Conservation (phyloP, 2,797 vertebrate genomes). For the Cossypha dichroa region DNA sequence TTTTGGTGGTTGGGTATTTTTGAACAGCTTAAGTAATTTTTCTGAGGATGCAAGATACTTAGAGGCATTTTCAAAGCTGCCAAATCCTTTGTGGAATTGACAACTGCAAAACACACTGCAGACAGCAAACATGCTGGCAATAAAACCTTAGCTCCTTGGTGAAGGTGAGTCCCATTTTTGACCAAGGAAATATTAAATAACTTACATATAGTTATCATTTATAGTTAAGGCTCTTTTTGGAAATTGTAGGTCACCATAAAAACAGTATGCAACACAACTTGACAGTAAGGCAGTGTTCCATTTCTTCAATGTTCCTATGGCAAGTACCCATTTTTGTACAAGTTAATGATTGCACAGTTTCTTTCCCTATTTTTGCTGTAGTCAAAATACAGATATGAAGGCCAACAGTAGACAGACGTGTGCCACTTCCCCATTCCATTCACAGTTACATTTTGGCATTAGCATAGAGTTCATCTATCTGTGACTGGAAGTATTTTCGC, state of each 20-base stretch:
- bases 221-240: constrained; percentile 81
- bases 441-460: constrained; percentile 86
- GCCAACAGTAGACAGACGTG: constrained; percentile 46
- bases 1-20: background rate
- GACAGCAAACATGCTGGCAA: constrained; percentile 66
- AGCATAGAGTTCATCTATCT: constrained; percentile 91
- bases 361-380: constrained; percentile 69
- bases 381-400: constrained; percentile 66
- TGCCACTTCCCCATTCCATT: background rate
- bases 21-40: background rate
- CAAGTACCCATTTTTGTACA: constrained; percentile 66
- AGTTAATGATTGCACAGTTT: constrained; percentile 63
- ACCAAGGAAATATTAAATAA: constrained; percentile 75
- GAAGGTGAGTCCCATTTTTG: constrained; percentile 57
- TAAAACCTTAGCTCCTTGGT: constrained; percentile 61
- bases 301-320: constrained; percentile 74
- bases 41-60: background rate
- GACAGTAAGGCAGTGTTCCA: constrained; percentile 80
- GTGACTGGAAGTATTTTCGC: constrained; percentile 83
- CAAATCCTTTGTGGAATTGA: constrained; percentile 36
- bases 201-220: constrained; percentile 72
- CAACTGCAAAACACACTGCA: constrained; percentile 45
- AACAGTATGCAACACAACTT: constrained; percentile 71
- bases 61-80: constrained; percentile 41
- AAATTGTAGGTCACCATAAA: constrained; percentile 73